phyloP scores from a whole-genome alignment of 2,888 invertebrate species.

The Thera obeliscata region DNA sequence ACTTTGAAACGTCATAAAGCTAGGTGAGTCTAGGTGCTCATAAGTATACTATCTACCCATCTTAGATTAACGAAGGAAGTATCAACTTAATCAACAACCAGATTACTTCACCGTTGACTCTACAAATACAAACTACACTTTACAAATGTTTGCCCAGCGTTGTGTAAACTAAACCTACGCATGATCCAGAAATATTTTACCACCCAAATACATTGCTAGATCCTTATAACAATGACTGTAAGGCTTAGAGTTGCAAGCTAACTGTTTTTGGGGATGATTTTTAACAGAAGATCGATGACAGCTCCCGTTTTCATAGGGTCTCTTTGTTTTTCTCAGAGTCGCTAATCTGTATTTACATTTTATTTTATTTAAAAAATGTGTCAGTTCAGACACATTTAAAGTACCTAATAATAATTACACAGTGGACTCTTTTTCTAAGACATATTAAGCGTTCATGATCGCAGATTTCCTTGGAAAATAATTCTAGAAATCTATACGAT shows the following conservation, averaged over 20 bases:
- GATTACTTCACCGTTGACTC: slow-evolving; percentile 65
- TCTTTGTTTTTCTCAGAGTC: slow-evolving; percentile 68
- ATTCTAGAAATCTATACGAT: too few species aligned
- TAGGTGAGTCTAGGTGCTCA: too few species aligned
- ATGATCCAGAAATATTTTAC: slow-evolving; percentile 47
- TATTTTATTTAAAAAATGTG: slow-evolving; percentile 40
- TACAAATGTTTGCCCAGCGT: slow-evolving; percentile 71
- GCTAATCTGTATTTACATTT: slow-evolving; percentile 62
- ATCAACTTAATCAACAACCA: slow-evolving; percentile 38
- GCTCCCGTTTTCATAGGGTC: slow-evolving; percentile 68
- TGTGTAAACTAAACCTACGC: slow-evolving; percentile 64
- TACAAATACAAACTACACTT: slow-evolving; percentile 25
- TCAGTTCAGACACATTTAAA: slow-evolving; percentile 12
- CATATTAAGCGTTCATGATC: too few species aligned
- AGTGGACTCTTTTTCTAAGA: too few species aligned
- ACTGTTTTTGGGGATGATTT: slow-evolving; percentile 16
- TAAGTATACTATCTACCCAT: background rate
- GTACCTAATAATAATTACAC: too few species aligned
- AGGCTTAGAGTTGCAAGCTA: slow-evolving; percentile 34
- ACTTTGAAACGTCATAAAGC: too few species aligned
- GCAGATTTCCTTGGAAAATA: too few species aligned
- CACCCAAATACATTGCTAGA: slow-evolving; percentile 17
- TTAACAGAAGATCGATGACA: slow-evolving; percentile 47
- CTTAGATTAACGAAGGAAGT: background rate
- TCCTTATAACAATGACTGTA: slow-evolving; percentile 29